Evolutionary conservation across 2,888 invertebrate species (phyloP), one percentile per base, ranked within the genome.

Genomic region (Hydropsyche betteni): DNA sequence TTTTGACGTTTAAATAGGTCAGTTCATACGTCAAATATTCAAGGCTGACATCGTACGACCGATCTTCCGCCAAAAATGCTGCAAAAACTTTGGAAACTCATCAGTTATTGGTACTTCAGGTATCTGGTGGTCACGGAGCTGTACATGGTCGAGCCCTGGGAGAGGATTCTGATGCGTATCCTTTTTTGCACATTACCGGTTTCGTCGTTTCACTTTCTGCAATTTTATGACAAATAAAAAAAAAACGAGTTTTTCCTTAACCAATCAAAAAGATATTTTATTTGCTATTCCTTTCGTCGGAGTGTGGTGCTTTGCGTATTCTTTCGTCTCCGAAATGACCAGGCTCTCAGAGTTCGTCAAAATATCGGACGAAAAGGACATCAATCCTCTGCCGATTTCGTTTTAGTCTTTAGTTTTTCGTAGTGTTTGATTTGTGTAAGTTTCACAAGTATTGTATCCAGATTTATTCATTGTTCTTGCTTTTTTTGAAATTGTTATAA

Each of bases 111-210:
- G 90, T 90, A 90, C 80, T 83, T 89, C 58, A 85, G 90, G 77
- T 91, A 90, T 80, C 84, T 86, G 70, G 81, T 91, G 77, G 88
- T 87, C 1, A 90, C 90, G 0, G 91, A 91, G 80, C 81, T 91
- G 33, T 91, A 91, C 80, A 91, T 91, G 88, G 90, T 91, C 16
- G 91, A 91, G 80, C 86, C 87, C 68, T 91, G 91, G 91, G 91
- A 91, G 81, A 86, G 86, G 82, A 83, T 84, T 61, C 84, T 89
- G 69, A 86, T 90, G 75, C 88, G 91, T 91, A 91, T 91, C 91
- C 91, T 91, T 91, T 89, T 82, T 51, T 44, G 44, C 44, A 44
- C 10, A 44, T 8, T 8, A 44, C 44, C 44, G 44, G 44, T 44
- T 44, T 4, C 44, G 44, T 44, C n/a, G n/a, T 44, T 44, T 44